Conservation (phyloP, 2,888 invertebrate species). For the Hypselothyrea guttata region DNA sequence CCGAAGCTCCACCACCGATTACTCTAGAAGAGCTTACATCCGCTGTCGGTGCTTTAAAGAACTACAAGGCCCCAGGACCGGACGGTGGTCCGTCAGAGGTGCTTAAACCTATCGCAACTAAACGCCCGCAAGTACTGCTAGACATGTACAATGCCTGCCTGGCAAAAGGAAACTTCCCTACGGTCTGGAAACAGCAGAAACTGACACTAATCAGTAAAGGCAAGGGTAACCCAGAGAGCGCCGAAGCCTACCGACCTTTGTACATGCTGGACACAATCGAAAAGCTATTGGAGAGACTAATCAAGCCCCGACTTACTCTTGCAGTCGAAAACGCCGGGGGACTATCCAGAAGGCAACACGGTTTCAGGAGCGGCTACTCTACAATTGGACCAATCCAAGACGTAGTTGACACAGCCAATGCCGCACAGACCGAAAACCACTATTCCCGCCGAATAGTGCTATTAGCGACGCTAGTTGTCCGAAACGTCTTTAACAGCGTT, state of each 20-base stretch:
- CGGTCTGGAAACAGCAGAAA: too few relatives aligned
- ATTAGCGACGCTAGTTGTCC: too few relatives aligned
- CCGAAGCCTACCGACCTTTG: background rate
- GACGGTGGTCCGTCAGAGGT: background rate
- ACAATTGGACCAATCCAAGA: constrained; percentile 1
- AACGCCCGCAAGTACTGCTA: background rate
- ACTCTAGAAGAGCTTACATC: background rate
- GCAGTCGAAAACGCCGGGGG: background rate
- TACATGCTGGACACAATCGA: background rate
- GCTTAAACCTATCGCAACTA: background rate
- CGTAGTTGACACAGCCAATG: background rate
- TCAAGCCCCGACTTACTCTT: background rate
- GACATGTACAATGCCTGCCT: background rate
- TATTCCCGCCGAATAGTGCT: too few relatives aligned
- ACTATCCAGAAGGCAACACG: background rate
- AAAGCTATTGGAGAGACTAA: background rate
- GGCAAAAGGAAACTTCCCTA: background rate
- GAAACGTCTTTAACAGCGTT: too few relatives aligned
- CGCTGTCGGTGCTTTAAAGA: background rate
- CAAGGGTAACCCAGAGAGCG: background rate
- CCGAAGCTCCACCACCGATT: too few relatives aligned
- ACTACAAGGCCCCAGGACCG: background rate
- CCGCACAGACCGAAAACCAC: too few relatives aligned
- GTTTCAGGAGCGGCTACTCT: background rate
- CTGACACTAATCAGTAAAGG: constrained; percentile 3